Evolutionary conservation across 2,113 vertebrate species (phyloP).

Genomic region (Sclerurus mexicanus): DNA sequence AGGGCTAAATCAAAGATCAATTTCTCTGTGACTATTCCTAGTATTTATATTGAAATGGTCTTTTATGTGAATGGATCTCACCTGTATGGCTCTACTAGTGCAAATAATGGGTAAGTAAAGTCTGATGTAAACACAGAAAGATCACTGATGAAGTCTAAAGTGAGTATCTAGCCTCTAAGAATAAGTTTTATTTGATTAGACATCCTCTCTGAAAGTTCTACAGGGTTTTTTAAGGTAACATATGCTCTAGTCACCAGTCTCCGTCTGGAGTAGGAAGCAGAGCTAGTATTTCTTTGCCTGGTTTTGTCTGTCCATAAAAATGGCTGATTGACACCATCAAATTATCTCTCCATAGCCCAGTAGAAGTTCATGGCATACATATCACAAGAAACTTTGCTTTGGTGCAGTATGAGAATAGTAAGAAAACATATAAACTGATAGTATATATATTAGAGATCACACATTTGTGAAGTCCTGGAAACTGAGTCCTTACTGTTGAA

Average conservation of each 20-base stretch:
- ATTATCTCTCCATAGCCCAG: background rate
- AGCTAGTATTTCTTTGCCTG: background rate
- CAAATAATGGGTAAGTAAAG: background rate
- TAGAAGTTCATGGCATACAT: background rate
- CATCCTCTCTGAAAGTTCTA: background rate
- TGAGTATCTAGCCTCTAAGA: background rate
- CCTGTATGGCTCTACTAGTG: background rate
- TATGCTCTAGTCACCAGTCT: background rate
- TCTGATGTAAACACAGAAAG: background rate
- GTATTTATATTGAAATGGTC: background rate
- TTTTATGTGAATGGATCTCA: background rate
- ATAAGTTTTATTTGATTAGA: background rate
- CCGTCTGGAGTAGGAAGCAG: background rate
- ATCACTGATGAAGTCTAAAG: background rate
- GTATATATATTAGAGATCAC: background rate
- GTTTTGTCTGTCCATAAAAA: background rate
- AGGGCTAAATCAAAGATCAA: constrained; percentile 48
- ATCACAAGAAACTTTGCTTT: background rate
- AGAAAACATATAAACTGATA: background rate
- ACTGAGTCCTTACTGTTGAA: background rate
- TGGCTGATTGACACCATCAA: background rate
- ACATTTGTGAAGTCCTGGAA: background rate
- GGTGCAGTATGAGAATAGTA: rapidly evolving
- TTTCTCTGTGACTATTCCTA: background rate
- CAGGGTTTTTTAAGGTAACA: background rate